Conservation (phyloP, 1,140 invertebrate species). For the Conus ventricosus region DNA sequence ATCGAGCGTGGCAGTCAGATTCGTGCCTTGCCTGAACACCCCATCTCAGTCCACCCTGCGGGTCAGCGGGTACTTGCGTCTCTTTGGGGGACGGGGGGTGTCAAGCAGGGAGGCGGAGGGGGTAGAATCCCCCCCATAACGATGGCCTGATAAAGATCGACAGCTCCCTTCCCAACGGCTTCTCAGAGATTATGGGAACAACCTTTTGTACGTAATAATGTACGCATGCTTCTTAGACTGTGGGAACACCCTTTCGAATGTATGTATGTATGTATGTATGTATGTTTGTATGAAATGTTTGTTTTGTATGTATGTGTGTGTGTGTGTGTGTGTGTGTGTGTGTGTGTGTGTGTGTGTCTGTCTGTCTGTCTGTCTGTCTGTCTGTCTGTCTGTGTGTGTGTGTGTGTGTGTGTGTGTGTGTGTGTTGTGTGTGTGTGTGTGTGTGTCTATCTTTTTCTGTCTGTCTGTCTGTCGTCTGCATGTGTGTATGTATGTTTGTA, state of each 20-base stretch:
- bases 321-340: neutral
- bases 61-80: no score
- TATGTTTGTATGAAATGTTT: neutral
- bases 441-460: neutral
- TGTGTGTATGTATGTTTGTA: neutral
- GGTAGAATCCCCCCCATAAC: no score
- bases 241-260: neutral
- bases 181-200: no score
- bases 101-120: no score
- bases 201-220: no score
- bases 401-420: neutral
- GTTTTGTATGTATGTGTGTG: neutral
- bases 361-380: neutral
- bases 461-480: neutral
- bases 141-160: no score
- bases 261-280: slow-evolving; percentile 1
- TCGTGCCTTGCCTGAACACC: no score
- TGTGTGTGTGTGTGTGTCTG: neutral
- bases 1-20: no score
- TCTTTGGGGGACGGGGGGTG: no score
- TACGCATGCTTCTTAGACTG: no score
- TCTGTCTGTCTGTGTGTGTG: neutral
- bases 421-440: neutral
- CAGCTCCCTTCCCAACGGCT: no score
- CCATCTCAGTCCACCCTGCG: no score